Conservation (phyloP, 2,113 vertebrate species). For the Gymnogyps californianus region DNA sequence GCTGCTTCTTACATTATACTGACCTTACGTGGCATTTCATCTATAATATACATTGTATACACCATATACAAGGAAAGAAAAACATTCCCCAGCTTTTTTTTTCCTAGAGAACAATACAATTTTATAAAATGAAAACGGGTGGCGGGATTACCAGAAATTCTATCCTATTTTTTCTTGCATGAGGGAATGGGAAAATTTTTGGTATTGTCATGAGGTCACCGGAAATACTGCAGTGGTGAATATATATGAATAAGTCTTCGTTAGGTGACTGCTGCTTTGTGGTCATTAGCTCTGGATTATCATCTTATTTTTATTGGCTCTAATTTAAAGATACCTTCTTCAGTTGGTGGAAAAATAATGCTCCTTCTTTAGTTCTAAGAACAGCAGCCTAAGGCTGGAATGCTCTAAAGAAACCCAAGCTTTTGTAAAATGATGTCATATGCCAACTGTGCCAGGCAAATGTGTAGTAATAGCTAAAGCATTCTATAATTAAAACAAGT, state of each 20-base stretch:
- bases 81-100: not conserved
- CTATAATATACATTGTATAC: not conserved
- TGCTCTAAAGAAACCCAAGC: constrained; percentile 32
- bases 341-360: not conserved
- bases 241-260: constrained; percentile 24
- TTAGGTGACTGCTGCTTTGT: constrained; percentile 13
- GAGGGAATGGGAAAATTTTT: constrained; percentile 1
- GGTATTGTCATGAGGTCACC: not conserved
- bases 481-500: constrained; percentile 71
- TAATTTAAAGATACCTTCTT: constrained; percentile 48
- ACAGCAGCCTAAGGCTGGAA: constrained; percentile 49
- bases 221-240: not conserved
- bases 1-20: not conserved
- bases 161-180: not conserved
- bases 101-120: not conserved
- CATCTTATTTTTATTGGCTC: constrained; percentile 34
- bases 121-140: not conserved
- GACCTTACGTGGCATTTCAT: not conserved
- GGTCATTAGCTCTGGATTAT: constrained; percentile 41
- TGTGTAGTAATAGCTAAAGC: constrained; percentile 57
- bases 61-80: not conserved
- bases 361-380: constrained; percentile 42
- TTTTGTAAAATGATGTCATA: constrained; percentile 60
- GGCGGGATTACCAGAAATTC: constrained; percentile 9
- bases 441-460: constrained; percentile 53